Percentiles rank a stretch among this genome's conserved stretches.
phyloP scores from a whole-genome alignment of 2,113 vertebrate genomes.

The Tenrec ecaudatus region DNA sequence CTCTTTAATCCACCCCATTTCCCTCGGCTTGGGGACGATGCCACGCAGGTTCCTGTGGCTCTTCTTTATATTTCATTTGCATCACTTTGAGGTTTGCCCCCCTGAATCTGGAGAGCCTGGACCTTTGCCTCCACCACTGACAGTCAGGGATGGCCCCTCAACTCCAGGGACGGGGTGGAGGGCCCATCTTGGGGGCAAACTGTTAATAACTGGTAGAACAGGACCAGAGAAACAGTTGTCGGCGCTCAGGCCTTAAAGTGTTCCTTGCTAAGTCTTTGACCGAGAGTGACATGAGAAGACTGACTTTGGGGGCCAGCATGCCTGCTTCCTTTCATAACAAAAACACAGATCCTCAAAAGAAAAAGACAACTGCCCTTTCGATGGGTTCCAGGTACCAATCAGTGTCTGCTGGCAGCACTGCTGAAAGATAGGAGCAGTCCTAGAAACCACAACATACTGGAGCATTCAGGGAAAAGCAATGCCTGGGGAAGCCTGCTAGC shows the following conservation, averaged over 20 bases:
- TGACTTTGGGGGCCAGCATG: conserved; percentile 72
- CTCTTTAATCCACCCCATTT: conserved; percentile 65
- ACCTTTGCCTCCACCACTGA: not conserved
- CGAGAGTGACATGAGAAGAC: conserved; percentile 77
- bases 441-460: not conserved
- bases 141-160: conserved; percentile 38
- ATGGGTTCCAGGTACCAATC: not conserved
- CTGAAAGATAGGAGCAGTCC: not conserved
- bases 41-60: conserved; percentile 59
- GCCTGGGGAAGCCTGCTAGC: not conserved
- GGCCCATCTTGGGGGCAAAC: conserved; percentile 3
- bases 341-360: not conserved
- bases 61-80: conserved; percentile 76
- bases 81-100: conserved; percentile 57
- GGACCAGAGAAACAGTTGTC: conserved; percentile 59
- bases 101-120: conserved; percentile 48
- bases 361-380: not conserved
- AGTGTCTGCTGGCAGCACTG: not conserved
- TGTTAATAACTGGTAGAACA: conserved; percentile 64
- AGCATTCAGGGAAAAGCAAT: not conserved
- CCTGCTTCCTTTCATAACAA: conserved; percentile 71
- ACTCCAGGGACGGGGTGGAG: not conserved
- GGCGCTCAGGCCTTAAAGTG: not conserved
- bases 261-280: conserved; percentile 38
- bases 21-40: conserved; percentile 66